These are phyloP conservation scores for Plestiodon gilberti DNA, from an alignment of 2,113 vertebrate genomes.

Conservation along the genomic window DNA sequence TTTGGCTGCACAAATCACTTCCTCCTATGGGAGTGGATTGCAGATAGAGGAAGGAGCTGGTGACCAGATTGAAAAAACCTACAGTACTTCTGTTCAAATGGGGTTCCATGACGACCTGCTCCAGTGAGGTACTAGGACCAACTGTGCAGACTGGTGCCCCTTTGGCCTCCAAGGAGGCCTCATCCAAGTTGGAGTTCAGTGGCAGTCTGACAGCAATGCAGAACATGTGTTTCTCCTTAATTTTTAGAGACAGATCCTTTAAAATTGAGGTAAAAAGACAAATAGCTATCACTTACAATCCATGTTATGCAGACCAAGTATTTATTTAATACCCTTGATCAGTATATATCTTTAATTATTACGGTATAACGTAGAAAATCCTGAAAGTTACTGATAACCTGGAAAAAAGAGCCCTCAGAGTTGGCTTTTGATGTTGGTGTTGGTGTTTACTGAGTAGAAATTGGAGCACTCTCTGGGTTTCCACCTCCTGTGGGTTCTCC, in stretches of 20 bases:
- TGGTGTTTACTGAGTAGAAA: background rate
- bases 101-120: no score
- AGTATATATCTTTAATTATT: background rate
- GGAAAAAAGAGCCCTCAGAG: background rate
- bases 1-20: background rate
- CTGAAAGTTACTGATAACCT: background rate
- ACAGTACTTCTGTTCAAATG: background rate
- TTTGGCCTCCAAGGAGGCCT: no score
- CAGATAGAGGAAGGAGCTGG: background rate
- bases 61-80: background rate
- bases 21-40: background rate
- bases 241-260: background rate
- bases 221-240: background rate
- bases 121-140: no score
- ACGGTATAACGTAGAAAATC: background rate
- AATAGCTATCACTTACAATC: background rate
- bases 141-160: no score
- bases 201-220: no score
- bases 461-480: background rate
- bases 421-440: background rate
- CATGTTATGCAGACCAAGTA: background rate
- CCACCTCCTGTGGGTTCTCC: background rate
- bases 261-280: background rate
- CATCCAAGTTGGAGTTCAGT: no score
- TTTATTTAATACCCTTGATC: background rate